Evolutionary conservation across 2,113 vertebrate species (phyloP), one percentile per base, ranked within the genome.

Genomic region (Pachypanchax playfairii): DNA sequence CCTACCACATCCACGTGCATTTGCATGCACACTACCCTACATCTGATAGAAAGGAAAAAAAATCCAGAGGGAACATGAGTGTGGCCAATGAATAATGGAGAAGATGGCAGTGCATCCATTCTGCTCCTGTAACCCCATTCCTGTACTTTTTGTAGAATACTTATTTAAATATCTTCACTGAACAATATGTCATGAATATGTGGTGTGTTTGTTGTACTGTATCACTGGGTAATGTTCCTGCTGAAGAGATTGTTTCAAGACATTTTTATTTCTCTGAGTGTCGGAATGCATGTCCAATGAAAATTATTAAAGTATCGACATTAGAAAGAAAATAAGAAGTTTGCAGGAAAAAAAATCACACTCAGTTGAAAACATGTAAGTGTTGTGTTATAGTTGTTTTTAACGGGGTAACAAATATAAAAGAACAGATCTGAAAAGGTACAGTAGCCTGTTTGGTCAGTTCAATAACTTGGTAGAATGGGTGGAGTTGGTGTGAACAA

Each of bases 71-170:
- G 66, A 78, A 79, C 50, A 67, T 3, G 66, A 84, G 79, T 77
- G 65, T 63, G 59, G 77, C 64, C 55, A 22, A 86, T 90, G 70
- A 87, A 89, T 91, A 88, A 90, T 87, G 79, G 54, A 90, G 51
- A 86, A 75, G 55, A 78, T 79, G 65, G 79, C 78, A 67, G 60
- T 35, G 73, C 68, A 83, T 87, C 60, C 63, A 73, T 75, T 65
- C 69, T 70, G 61, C 59, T 62, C 50, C 18, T 3, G 13, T 77
- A 71, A 75, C 74, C 73, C 28, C 69, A 46, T 80, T 83, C 64
- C 33, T 78, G 55, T 65, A 35, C 44, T 53, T 61, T 79, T 54
- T 33, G 59, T 70, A 53, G 43, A 70, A 62, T 71, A 41, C 41
- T n/a, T n/a, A n/a, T n/a, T n/a, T n/a, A n/a, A n/a, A 66, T 63